A percentile compares a stretch with the other conserved stretches of the same genome.
phyloP scores from a whole-genome alignment of 1,140 invertebrate genomes.

The Meteorus sp. region DNA sequence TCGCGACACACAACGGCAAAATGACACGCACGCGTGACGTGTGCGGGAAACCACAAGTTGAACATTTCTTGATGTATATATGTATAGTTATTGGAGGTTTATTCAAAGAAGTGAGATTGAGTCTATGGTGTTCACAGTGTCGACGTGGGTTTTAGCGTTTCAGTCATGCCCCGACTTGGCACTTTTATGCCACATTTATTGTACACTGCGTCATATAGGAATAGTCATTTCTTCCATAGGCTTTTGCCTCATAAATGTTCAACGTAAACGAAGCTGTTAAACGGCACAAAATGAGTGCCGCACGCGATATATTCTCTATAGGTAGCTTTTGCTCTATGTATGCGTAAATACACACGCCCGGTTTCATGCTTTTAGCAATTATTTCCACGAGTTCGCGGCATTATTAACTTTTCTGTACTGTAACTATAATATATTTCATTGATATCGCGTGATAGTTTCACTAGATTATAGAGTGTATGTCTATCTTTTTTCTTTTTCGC shows the following conservation, averaged over 20 bases:
- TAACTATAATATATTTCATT: too few species aligned
- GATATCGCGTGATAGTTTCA: too few species aligned
- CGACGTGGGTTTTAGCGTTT: conserved; percentile 1
- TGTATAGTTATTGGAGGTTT: too few species aligned
- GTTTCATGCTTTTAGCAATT: too few species aligned
- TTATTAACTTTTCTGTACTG: too few species aligned
- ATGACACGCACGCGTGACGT: not conserved
- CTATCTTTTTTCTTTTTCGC: too few species aligned
- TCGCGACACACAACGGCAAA: not conserved
- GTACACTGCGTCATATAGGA: not conserved
- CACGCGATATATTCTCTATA: conserved; percentile 17
- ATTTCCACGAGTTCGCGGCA: too few species aligned
- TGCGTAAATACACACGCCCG: not conserved
- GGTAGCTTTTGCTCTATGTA: conserved; percentile 1
- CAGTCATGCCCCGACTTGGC: conserved; percentile 5
- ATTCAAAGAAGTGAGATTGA: too few species aligned
- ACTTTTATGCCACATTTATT: conserved; percentile 22
- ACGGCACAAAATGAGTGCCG: conserved; percentile 22
- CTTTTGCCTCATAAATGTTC: conserved; percentile 14
- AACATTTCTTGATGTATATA: too few species aligned
- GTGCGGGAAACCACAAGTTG: not conserved
- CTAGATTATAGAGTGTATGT: too few species aligned
- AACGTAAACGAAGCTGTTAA: conserved; percentile 24
- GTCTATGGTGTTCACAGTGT: too few species aligned
- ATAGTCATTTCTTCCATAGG: not conserved